These are phyloP conservation scores for Leptogaster cylindrica DNA, from an alignment of 2,888 invertebrate genomes.

Conservation along the genomic window DNA sequence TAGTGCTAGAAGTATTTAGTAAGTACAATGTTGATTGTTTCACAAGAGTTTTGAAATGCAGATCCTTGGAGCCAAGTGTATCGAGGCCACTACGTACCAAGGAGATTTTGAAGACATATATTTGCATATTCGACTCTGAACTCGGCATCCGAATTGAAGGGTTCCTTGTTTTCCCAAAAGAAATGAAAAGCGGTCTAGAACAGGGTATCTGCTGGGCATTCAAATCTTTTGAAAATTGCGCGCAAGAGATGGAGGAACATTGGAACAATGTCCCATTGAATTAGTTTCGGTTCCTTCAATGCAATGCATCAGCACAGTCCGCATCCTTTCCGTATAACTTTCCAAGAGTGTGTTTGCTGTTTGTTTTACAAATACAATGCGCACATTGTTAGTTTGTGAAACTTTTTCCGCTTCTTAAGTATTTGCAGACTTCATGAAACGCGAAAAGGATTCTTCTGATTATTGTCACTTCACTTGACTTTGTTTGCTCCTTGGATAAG, in stretches of 20 bases:
- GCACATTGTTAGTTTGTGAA: slow-evolving; percentile 38
- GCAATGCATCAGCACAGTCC: slow-evolving; percentile 13
- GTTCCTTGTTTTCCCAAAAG: too few relatives aligned
- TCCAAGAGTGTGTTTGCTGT: slow-evolving; percentile 18
- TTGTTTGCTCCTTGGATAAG: slow-evolving; percentile 37
- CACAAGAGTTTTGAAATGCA: neutral
- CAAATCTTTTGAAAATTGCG: neutral
- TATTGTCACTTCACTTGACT: slow-evolving; percentile 40
- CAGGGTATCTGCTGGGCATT: slow-evolving; percentile 17
- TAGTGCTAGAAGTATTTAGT: neutral
- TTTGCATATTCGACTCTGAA: slow-evolving; percentile 4
- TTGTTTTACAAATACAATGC: slow-evolving; percentile 31
- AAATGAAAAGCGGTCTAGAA: slow-evolving; percentile 3
- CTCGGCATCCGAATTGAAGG: too few relatives aligned
- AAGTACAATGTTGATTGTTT: too few relatives aligned
- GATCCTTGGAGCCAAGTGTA: neutral
- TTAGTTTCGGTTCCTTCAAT: slow-evolving; percentile 12
- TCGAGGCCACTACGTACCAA: neutral
- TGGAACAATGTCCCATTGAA: slow-evolving; percentile 33
- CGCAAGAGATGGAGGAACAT: neutral
- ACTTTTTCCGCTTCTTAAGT: slow-evolving; percentile 39
- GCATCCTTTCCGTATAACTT: slow-evolving; percentile 10
- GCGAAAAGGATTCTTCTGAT: slow-evolving; percentile 32
- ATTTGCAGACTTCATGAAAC: slow-evolving; percentile 38
- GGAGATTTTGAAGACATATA: neutral